Percentiles rank a stretch among this genome's conserved stretches.
Conservation (phyloP, 2,888 invertebrate genomes). For the Sericinus montela region DNA sequence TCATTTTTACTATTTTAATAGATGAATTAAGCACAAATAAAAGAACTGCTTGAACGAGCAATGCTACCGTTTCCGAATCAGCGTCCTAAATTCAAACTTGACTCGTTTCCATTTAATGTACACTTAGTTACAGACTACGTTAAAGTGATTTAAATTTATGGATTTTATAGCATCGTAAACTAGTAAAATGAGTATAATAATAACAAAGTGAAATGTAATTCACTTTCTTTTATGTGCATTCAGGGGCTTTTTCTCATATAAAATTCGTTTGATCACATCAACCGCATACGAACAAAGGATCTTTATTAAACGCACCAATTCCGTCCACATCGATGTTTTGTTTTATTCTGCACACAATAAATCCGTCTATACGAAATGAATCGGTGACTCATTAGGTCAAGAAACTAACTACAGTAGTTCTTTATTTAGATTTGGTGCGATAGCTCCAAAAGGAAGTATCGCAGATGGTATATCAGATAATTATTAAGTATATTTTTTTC, state of each 20-base stretch:
- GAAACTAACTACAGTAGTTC: slow-evolving; percentile 36
- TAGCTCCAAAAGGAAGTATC: neutral
- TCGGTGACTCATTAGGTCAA: slow-evolving; percentile 49
- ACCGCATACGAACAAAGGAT: neutral
- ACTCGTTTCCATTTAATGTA: neutral
- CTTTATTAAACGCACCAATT: neutral
- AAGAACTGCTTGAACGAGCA: too few species aligned
- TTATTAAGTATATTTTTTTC: too few species aligned
- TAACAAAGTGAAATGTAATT: neutral
- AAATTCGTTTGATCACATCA: neutral
- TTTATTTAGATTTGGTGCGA: slow-evolving; percentile 36
- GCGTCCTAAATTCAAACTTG: slow-evolving; percentile 4
- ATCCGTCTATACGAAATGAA: slow-evolving; percentile 25
- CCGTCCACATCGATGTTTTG: slow-evolving; percentile 14
- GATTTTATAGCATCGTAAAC: slow-evolving; percentile 3
- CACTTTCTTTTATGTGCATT: neutral
- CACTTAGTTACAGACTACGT: neutral
- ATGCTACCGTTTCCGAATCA: neutral
- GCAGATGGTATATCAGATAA: neutral
- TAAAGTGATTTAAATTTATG: slow-evolving; percentile 1
- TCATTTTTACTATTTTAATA: too few species aligned
- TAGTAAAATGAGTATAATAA: neutral
- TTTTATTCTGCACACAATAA: slow-evolving; percentile 22
- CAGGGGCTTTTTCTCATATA: neutral
- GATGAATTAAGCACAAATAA: too few species aligned